A percentile compares a stretch with the other conserved stretches of the same genome.
Conservation (phyloP, 2,797 vertebrate species). For the Eupleurogrammus muticus region DNA sequence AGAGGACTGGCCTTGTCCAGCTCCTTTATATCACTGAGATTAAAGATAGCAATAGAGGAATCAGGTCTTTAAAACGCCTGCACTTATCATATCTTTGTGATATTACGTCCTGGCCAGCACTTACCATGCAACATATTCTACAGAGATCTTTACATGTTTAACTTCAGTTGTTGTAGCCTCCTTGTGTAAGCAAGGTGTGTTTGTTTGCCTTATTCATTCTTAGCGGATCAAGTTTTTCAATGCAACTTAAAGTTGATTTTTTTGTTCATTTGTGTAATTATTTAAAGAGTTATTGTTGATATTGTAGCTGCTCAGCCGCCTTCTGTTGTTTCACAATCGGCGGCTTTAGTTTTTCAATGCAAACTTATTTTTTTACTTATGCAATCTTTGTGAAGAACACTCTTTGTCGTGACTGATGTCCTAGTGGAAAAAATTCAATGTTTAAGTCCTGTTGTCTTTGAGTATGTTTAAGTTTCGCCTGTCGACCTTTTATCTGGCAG, state of each 20-base stretch:
- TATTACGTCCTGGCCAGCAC: conserved; percentile 58
- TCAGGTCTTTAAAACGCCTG: conserved; percentile 65
- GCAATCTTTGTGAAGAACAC: conserved; percentile 58
- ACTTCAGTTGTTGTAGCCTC: conserved; percentile 61
- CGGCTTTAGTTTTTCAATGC: conserved; percentile 53
- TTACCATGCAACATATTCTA: conserved; percentile 53
- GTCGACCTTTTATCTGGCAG: conserved; percentile 34
- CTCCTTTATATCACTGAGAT: conserved; percentile 55
- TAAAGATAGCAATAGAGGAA: conserved; percentile 66
- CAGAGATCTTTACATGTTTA: conserved; percentile 30
- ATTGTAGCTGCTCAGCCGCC: conserved; percentile 63
- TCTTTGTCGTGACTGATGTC: conserved; percentile 36
- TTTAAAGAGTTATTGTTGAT: conserved; percentile 66
- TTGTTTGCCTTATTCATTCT: conserved; percentile 54
- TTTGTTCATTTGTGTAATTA: conserved; percentile 65
- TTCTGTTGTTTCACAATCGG: conserved; percentile 51
- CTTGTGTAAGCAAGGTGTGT: conserved; percentile 65
- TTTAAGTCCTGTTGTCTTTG: conserved; percentile 37
- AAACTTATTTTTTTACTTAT: conserved; percentile 55
- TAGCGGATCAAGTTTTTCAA: conserved; percentile 38
- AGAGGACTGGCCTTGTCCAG: conserved; percentile 40
- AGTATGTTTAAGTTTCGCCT: conserved; percentile 46
- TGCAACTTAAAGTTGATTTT: conserved; percentile 42
- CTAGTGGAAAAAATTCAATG: conserved; percentile 23
- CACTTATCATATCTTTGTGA: conserved; percentile 62